A percentile compares a stretch with the other conserved stretches of the same genome.
phyloP scores from a whole-genome alignment of 2,113 vertebrate species.

The Leucosticte australis region DNA sequence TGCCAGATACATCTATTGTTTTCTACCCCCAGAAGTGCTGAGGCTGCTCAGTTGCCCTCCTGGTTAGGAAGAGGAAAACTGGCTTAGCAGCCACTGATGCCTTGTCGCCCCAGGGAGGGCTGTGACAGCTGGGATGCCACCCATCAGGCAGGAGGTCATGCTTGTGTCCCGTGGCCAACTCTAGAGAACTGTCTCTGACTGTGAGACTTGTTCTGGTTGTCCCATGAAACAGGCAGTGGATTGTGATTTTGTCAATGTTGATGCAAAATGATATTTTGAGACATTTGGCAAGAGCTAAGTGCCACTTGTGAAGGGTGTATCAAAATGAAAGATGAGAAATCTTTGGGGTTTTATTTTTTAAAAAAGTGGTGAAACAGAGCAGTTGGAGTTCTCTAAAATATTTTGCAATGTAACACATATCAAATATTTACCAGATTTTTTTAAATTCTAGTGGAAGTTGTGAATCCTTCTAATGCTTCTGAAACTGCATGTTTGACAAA shows the following conservation, averaged over 20 bases:
- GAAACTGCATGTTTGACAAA: background rate
- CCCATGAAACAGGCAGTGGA: background rate
- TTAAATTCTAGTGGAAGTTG: background rate
- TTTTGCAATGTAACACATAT: slow-evolving; percentile 4
- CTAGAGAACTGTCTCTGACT: background rate
- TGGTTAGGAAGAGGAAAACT: background rate
- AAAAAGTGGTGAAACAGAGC: background rate
- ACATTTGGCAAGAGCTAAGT: background rate
- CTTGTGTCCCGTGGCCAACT: fast-evolving
- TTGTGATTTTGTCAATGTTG: background rate
- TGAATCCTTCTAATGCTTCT: slow-evolving; percentile 1
- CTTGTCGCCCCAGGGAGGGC: background rate
- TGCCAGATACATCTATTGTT: background rate
- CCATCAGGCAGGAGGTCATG: background rate
- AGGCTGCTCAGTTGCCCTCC: background rate
- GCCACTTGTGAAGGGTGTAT: background rate
- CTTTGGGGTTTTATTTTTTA: background rate
- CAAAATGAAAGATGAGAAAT: background rate
- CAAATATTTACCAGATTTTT: slow-evolving; percentile 35
- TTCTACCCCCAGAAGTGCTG: background rate
- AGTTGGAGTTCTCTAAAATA: background rate
- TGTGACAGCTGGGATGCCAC: background rate
- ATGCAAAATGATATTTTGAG: background rate
- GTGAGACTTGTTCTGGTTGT: background rate
- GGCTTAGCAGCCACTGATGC: background rate